phyloP scores from a whole-genome alignment of 2,888 invertebrate species.

The Hipparchia semele region DNA sequence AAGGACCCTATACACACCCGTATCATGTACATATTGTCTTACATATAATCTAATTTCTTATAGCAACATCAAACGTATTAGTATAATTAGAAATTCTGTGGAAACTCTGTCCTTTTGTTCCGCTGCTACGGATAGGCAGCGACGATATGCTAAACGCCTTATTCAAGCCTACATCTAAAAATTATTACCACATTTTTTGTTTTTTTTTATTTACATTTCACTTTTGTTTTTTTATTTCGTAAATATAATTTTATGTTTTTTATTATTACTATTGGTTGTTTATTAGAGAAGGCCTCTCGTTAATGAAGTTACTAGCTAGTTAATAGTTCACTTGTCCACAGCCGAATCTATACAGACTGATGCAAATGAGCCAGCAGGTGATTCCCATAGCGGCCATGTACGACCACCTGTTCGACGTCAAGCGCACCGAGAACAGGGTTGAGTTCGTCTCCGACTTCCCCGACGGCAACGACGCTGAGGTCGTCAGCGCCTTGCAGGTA shows the following conservation, averaged over 20 bases:
- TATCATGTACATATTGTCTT: no score
- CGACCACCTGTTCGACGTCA: conserved; percentile 90
- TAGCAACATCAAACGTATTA: no score
- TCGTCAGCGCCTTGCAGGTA: conserved; percentile 93
- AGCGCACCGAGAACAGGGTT: conserved; percentile 90
- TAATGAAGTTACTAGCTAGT: not conserved
- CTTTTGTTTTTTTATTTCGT: not conserved
- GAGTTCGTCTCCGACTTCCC: conserved; percentile 97
- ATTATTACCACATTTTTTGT: no score
- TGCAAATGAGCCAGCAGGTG: conserved; percentile 93
- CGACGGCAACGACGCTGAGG: conserved; percentile 92
- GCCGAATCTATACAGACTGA: conserved; percentile 94
- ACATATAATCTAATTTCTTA: no score
- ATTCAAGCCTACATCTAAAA: no score
- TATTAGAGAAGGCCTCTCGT: no score
- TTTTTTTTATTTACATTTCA: no score
- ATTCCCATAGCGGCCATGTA: conserved; percentile 91
- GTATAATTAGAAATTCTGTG: no score
- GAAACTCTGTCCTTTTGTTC: no score
- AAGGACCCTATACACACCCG: no score
- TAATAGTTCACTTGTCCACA: conserved; percentile 61
- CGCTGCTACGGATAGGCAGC: no score
- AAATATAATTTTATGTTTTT: not conserved
- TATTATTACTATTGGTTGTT: not conserved
- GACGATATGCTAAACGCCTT: no score